A percentile compares a stretch with the other conserved stretches of the same genome.
Evolutionary conservation across 2,888 invertebrate species (phyloP).

Genomic region (Oxytorus armatus): DNA sequence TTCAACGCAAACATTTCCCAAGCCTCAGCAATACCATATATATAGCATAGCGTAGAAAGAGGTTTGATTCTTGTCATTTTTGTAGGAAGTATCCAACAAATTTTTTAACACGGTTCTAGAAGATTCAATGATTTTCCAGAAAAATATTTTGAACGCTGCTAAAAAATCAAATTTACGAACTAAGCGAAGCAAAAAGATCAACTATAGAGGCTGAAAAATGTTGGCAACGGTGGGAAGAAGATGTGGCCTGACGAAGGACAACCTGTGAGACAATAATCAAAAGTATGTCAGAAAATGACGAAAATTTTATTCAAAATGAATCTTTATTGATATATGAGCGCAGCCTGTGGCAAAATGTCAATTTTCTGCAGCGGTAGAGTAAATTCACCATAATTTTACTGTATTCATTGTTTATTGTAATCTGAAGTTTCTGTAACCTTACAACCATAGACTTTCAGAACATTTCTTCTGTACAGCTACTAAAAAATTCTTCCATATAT

Average conservation of each 20-base stretch:
- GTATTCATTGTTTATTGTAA: too few species aligned
- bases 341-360: neutral
- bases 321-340: too few species aligned
- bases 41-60: too few species aligned
- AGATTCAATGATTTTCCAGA: neutral
- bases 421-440: too few species aligned
- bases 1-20: neutral
- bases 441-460: too few species aligned
- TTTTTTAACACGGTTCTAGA: neutral
- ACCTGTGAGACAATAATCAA: slow-evolving; percentile 85
- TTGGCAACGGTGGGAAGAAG: slow-evolving; percentile 86
- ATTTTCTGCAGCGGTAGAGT: too few species aligned
- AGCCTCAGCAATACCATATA: neutral
- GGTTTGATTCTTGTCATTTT: neutral
- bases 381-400: too few species aligned
- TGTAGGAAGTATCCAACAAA: neutral
- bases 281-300: too few species aligned
- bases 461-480: too few species aligned
- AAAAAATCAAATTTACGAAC: slow-evolving; percentile 82
- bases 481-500: too few species aligned
- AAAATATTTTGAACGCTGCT: neutral
- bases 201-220: slow-evolving; percentile 88
- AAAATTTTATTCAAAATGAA: too few species aligned
- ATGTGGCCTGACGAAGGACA: slow-evolving; percentile 87
- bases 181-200: slow-evolving; percentile 91